phyloP scores from a whole-genome alignment of 92 coral and sea anemone species.

The Pocillopora meandrina region DNA sequence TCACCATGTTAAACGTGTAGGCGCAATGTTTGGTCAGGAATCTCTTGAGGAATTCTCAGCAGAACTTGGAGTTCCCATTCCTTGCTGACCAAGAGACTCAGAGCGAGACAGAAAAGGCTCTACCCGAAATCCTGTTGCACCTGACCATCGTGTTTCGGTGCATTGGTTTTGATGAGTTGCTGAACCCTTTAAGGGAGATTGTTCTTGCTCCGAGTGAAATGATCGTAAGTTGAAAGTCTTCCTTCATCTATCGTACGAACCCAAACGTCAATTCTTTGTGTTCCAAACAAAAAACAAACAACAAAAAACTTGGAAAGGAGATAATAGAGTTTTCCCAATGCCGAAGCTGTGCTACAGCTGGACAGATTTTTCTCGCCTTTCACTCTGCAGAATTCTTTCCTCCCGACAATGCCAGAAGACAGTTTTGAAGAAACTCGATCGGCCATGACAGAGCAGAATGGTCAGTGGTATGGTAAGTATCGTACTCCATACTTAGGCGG shows the following conservation, averaged over 20 bases:
- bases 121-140: conserved; percentile 52
- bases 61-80: background rate
- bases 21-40: conserved; percentile 6
- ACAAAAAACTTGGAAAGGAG: too few relatives aligned
- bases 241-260: too few relatives aligned
- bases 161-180: conserved; percentile 13
- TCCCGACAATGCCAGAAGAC: conserved; percentile 86
- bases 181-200: conserved; percentile 25
- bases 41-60: background rate
- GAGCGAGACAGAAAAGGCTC: conserved; percentile 15
- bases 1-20: background rate
- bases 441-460: conserved; percentile 23
- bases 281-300: too few relatives aligned
- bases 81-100: background rate
- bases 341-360: too few relatives aligned
- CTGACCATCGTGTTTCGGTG: conserved; percentile 39
- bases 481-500: background rate
- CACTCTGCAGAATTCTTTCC: conserved; percentile 43
- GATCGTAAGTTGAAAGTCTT: conserved; percentile 6
- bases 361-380: background rate
- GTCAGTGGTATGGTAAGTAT: conserved; percentile 6
- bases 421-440: conserved; percentile 37
- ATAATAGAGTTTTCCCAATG: too few relatives aligned
- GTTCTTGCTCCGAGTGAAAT: background rate
- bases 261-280: too few relatives aligned